Evolutionary conservation across 2,888 invertebrate species (phyloP).

Genomic region (Leucophenga maculata): DNA sequence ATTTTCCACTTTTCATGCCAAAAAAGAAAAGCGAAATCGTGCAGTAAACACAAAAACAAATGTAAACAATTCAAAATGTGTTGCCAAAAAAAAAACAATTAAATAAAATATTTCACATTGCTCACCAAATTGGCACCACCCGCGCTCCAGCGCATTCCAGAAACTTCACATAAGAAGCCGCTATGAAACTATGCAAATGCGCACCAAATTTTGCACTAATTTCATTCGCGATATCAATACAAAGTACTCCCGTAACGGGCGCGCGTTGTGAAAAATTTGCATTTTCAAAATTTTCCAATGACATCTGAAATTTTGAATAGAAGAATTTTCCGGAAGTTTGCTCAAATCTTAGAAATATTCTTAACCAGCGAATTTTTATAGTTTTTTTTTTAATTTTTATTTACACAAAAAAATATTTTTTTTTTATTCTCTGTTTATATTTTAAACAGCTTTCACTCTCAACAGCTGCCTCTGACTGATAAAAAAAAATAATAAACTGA

Average conservation of each 20-base stretch:
- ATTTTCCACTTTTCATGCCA: too few species aligned
- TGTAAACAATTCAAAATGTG: not conserved
- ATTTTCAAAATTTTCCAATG: not conserved
- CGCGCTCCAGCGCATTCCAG: constrained; percentile 87
- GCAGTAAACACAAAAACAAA: too few species aligned
- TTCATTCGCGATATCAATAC: constrained; percentile 78
- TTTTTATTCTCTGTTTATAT: not conserved
- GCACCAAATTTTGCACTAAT: constrained; percentile 74
- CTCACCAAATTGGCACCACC: constrained; percentile 86
- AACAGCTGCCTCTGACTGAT: not conserved
- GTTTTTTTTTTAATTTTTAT: too few species aligned
- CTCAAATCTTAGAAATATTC: not conserved
- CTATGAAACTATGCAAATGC: constrained; percentile 80
- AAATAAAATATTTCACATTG: not conserved
- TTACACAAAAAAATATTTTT: too few species aligned
- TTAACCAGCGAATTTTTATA: too few species aligned
- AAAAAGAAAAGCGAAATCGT: too few species aligned
- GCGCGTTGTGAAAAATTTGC: not conserved
- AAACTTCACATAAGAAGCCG: constrained; percentile 89
- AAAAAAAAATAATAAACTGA: not conserved
- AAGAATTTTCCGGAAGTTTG: not conserved
- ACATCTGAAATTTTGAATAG: not conserved
- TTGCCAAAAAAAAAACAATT: not conserved
- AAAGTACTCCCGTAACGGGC: constrained; percentile 72
- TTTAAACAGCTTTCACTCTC: not conserved